A percentile compares a stretch with the other conserved stretches of the same genome.
Conservation (phyloP, 1,140 invertebrate genomes). For the Platyscapa corneri region DNA sequence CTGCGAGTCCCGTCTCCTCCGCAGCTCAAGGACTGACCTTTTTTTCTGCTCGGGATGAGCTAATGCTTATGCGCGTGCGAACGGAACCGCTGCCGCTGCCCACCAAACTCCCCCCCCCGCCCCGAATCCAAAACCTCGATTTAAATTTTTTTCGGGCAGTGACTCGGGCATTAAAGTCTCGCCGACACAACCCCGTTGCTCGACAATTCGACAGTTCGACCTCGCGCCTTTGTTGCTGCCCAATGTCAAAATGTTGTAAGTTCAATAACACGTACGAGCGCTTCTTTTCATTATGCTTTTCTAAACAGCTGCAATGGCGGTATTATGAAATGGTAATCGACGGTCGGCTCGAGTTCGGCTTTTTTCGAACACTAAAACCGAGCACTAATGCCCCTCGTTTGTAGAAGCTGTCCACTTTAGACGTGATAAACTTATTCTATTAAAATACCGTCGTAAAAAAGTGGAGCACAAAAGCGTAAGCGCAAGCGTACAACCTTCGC, state of each 20-base stretch:
- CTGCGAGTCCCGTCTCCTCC: not conserved
- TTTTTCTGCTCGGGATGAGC: not conserved
- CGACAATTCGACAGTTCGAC: too few relatives aligned
- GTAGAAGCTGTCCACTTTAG: not conserved
- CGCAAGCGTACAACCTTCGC: slow-evolving; percentile 7
- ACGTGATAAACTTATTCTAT: slow-evolving; percentile 3
- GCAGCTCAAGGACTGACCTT: not conserved
- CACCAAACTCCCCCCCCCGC: not conserved
- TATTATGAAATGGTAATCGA: slow-evolving; percentile 1
- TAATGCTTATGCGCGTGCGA: not conserved
- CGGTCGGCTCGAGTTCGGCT: not conserved
- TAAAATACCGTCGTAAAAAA: not conserved
- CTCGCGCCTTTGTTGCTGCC: too few relatives aligned
- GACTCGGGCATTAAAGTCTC: not conserved
- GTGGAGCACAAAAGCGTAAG: not conserved
- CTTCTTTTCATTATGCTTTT: too few relatives aligned
- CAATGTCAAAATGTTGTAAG: too few relatives aligned
- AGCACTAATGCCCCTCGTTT: not conserved
- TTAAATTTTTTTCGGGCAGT: too few relatives aligned
- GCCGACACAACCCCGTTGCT: too few relatives aligned
- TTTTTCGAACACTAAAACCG: not conserved
- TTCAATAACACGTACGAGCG: too few relatives aligned
- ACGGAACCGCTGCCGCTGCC: too few relatives aligned
- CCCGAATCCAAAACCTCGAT: too few relatives aligned
- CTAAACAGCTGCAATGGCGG: too few relatives aligned